Evolutionary conservation across 1,140 invertebrate genomes (phyloP).

Genomic region (Microvelia longipes): DNA sequence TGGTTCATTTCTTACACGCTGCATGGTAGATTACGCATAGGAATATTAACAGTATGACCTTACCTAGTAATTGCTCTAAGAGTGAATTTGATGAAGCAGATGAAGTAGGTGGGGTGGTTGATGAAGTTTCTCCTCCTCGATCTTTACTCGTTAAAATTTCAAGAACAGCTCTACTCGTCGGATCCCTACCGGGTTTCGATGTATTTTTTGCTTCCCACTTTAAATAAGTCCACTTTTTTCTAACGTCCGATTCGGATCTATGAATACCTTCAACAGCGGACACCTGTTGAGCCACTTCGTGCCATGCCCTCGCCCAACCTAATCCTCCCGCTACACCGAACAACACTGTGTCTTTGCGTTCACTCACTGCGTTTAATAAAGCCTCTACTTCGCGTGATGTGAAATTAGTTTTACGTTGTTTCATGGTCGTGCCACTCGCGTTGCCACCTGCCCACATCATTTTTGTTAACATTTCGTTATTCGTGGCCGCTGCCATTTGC

Average conservation of each 20-base stretch:
- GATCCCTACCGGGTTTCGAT: constrained; percentile 20
- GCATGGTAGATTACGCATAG: no score
- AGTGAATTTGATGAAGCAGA: constrained; percentile 12
- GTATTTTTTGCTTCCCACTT: constrained; percentile 25
- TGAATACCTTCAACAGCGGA: constrained; percentile 21
- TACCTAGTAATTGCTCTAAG: constrained; percentile 16
- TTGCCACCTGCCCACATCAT: constrained; percentile 10
- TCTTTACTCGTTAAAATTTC: constrained; percentile 20
- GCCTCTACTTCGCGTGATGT: constrained; percentile 22
- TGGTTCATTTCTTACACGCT: no score
- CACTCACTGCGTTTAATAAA: constrained; percentile 16
- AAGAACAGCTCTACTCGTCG: constrained; percentile 19
- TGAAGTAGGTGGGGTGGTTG: constrained; percentile 6
- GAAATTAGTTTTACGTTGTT: constrained; percentile 23
- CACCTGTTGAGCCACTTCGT: constrained; percentile 20
- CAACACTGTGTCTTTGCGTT: constrained; percentile 19
- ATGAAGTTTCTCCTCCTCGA: constrained; percentile 5
- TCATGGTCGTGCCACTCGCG: constrained; percentile 11
- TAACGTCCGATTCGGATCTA: constrained; percentile 20
- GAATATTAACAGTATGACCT: no score
- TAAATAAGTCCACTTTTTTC: constrained; percentile 25
- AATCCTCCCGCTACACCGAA: constrained; percentile 22
- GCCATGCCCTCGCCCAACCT: constrained; percentile 22
- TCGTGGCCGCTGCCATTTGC: constrained; percentile 15
- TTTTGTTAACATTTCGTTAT: constrained; percentile 13